phyloP scores from a whole-genome alignment of 1,140 invertebrate genomes.

The Zaprionus ghesquierei region DNA sequence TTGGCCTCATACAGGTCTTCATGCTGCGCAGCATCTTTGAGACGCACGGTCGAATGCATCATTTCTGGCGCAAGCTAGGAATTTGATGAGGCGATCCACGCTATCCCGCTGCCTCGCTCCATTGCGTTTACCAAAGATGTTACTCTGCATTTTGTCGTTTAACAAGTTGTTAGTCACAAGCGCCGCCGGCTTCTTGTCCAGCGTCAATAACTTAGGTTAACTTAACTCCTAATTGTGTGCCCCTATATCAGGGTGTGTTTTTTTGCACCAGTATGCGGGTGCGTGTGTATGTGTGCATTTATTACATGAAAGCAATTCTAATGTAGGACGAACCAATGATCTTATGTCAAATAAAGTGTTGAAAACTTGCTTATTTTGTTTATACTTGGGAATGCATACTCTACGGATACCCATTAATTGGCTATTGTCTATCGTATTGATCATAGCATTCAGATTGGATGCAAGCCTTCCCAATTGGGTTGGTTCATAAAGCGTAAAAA shows the following conservation, averaged over 20 bases:
- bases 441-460: too few species aligned
- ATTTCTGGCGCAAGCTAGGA: constrained; percentile 83
- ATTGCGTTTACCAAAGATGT: constrained; percentile 63
- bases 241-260: not conserved
- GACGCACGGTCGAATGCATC: constrained; percentile 85
- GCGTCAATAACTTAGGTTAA: not conserved
- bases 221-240: constrained; percentile 21
- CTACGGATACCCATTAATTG: too few species aligned
- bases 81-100: constrained; percentile 53
- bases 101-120: not conserved
- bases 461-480: not conserved
- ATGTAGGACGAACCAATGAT: not conserved
- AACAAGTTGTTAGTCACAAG: constrained; percentile 21
- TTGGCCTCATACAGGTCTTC: constrained; percentile 87
- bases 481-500: not conserved
- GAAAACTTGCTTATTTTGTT: not conserved
- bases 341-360: constrained; percentile 15
- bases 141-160: constrained; percentile 7
- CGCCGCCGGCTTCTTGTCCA: not conserved
- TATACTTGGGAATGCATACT: not conserved
- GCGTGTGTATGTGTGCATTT: constrained; percentile 14
- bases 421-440: too few species aligned
- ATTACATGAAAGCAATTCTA: constrained; percentile 39
- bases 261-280: not conserved
- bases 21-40: constrained; percentile 88